Percentiles rank a stretch among this genome's conserved stretches.
These are phyloP conservation scores for Habrosyne pyritoides DNA, from an alignment of 2,888 invertebrate species.

Conservation along the genomic window DNA sequence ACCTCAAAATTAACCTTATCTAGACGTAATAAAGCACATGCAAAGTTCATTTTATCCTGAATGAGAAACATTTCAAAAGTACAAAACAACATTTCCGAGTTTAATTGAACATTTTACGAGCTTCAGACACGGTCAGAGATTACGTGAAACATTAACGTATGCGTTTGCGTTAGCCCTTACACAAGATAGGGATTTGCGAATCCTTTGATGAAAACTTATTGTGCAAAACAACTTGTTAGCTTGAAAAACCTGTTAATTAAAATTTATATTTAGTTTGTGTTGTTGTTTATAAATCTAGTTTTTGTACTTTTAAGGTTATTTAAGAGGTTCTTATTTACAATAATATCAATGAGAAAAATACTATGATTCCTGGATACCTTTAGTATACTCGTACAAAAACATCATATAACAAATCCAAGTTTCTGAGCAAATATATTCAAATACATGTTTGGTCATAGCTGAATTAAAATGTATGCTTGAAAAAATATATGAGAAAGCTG, in stretches of 20 bases:
- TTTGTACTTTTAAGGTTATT: background rate
- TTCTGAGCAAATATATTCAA: no score
- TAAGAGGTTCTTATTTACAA: no score
- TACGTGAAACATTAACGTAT: background rate
- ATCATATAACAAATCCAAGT: no score
- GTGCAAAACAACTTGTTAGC: background rate
- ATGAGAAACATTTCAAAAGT: background rate
- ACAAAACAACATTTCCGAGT: background rate
- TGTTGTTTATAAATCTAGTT: background rate
- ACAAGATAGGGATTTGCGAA: background rate
- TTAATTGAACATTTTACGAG: constrained; percentile 2
- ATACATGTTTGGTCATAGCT: no score
- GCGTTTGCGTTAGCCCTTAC: background rate
- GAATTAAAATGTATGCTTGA: no score
- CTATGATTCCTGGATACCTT: no score
- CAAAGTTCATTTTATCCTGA: background rate
- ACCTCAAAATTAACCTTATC: background rate
- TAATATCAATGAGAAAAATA: no score
- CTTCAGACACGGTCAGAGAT: background rate
- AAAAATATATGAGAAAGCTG: no score
- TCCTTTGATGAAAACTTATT: background rate
- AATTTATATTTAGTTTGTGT: background rate
- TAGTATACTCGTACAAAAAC: no score
- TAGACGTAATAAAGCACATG: background rate
- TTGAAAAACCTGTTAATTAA: background rate